phyloP scores from a whole-genome alignment of 2,797 vertebrate species.

The Martes flavigula region DNA sequence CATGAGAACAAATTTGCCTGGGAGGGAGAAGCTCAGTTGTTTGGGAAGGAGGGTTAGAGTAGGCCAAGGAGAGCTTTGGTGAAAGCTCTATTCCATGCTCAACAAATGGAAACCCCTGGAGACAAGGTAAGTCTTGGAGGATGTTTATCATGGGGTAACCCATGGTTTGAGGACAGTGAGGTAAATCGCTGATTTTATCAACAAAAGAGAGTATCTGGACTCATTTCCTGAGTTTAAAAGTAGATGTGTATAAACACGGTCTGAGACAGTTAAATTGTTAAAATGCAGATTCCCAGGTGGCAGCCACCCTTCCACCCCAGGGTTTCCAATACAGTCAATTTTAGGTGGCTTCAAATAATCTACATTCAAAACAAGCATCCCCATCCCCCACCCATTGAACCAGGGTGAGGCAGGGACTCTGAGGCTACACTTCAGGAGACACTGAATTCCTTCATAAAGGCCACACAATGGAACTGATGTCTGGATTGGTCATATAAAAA shows the following conservation, averaged over 20 bases:
- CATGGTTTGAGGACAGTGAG: background rate
- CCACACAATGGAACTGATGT: background rate
- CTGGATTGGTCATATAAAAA: background rate
- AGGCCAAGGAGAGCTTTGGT: too few relatives aligned
- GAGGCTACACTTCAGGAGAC: background rate
- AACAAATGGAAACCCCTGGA: background rate
- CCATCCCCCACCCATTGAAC: too few relatives aligned
- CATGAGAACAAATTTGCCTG: background rate
- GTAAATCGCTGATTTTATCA: background rate
- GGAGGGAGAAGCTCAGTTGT: background rate
- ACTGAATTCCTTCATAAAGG: background rate
- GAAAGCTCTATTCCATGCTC: background rate
- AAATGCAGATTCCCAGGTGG: background rate
- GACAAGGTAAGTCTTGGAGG: background rate
- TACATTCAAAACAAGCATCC: background rate
- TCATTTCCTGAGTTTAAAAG: background rate
- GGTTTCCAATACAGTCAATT: background rate
- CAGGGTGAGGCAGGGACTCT: background rate
- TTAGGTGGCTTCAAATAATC: background rate
- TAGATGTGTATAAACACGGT: background rate
- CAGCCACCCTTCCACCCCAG: background rate
- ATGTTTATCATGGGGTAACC: too few relatives aligned
- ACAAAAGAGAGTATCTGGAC: too few relatives aligned
- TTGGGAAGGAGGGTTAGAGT: background rate
- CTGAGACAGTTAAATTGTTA: background rate